These are phyloP conservation scores for Pristionchus arcanus DNA, from an alignment of 2,888 invertebrate genomes.

Conservation along the genomic window DNA sequence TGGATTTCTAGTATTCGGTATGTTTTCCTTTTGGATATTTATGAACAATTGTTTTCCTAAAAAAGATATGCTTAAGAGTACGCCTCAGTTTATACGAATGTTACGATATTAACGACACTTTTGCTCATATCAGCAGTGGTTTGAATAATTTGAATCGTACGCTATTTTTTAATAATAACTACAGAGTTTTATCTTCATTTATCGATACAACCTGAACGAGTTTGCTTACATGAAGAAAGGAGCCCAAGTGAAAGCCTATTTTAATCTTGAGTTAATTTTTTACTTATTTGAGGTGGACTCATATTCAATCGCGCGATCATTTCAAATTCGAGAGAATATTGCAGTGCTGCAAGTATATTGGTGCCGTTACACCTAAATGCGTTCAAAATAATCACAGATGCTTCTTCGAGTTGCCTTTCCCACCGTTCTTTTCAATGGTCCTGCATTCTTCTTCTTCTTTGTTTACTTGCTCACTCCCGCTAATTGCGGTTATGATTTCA, in stretches of 20 bases:
- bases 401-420: neutral
- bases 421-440: neutral
- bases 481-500: neutral
- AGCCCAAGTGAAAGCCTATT: neutral
- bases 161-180: neutral
- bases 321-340: slow-evolving; percentile 41
- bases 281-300: neutral
- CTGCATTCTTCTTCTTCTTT: neutral
- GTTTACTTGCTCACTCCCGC: neutral
- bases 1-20: slow-evolving; percentile 1
- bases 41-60: neutral
- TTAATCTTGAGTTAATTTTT: too few species aligned
- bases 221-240: slow-evolving; percentile 15
- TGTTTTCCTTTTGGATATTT: neutral
- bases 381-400: neutral
- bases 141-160: too few species aligned
- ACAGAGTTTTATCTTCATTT: neutral
- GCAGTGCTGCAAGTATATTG: slow-evolving; percentile 6
- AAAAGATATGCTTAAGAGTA: neutral
- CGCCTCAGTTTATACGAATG: neutral
- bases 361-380: neutral
- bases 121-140: neutral
- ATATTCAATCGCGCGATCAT: slow-evolving; percentile 2
- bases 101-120: neutral
- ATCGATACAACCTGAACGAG: slow-evolving; percentile 15